Percentiles rank a stretch among this genome's conserved stretches.
phyloP scores from a whole-genome alignment of 64 coral and sea anemone species.

The Pachyseris speciosa region DNA sequence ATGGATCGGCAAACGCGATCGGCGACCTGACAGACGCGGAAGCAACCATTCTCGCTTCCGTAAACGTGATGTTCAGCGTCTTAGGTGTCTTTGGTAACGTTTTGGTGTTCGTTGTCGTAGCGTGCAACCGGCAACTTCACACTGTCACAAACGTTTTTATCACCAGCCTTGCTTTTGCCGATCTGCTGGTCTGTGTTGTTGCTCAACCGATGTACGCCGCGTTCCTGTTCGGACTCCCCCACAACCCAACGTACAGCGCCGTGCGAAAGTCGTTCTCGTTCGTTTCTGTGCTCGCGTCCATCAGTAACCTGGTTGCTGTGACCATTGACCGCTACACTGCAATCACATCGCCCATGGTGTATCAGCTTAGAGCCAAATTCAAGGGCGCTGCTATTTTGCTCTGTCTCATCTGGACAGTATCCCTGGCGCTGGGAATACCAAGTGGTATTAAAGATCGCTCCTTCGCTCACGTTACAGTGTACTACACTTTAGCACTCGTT shows the following conservation, averaged over 20 bases:
- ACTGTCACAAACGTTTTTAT: slow-evolving; percentile 93
- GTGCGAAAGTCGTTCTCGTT: slow-evolving; percentile 78
- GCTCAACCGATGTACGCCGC: slow-evolving; percentile 92
- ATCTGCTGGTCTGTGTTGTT: slow-evolving; percentile 83
- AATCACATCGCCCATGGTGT: slow-evolving; percentile 82
- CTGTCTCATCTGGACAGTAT: slow-evolving; percentile 69
- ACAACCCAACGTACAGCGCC: slow-evolving; percentile 14
- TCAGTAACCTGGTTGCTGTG: slow-evolving; percentile 84
- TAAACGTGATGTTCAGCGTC: slow-evolving; percentile 87
- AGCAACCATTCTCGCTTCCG: background rate
- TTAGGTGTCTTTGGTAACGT: slow-evolving; percentile 84
- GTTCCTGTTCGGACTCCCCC: slow-evolving; percentile 59
- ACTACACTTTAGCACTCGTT: slow-evolving; percentile 66
- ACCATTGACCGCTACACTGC: slow-evolving; percentile 94
- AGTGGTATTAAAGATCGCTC: background rate
- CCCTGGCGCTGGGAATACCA: slow-evolving; percentile 59
- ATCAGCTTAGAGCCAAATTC: slow-evolving; percentile 53
- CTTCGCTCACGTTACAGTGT: slow-evolving; percentile 22
- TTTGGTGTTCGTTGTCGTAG: slow-evolving; percentile 68
- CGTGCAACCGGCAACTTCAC: slow-evolving; percentile 62
- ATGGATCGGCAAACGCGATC: background rate
- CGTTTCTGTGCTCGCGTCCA: slow-evolving; percentile 88
- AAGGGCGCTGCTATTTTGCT: slow-evolving; percentile 45
- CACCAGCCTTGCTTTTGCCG: slow-evolving; percentile 82
- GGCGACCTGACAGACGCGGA: background rate